Conservation (phyloP, 2,888 invertebrate genomes). For the Galerucella pusilla region DNA sequence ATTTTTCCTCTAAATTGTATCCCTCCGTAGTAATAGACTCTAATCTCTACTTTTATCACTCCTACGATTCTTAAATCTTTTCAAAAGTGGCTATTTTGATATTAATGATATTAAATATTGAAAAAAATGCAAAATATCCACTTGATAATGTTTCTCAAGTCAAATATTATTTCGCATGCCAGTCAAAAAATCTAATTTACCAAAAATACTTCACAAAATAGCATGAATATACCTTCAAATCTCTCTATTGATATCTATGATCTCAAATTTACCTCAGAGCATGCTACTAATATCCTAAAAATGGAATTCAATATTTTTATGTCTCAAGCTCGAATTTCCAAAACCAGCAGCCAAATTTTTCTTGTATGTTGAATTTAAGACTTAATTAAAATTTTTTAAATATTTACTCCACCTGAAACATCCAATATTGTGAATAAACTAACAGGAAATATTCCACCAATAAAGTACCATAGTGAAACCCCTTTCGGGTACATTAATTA, state of each 20-base stretch:
- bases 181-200: not conserved
- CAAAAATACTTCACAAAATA: not conserved
- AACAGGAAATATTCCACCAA: no score
- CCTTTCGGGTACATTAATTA: no score
- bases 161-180: not conserved
- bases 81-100: not conserved
- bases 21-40: not conserved
- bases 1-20: not conserved
- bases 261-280: not conserved
- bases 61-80: not conserved
- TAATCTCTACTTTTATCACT: not conserved
- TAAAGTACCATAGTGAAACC: no score
- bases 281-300: not conserved
- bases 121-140: not conserved
- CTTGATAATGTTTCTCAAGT: not conserved
- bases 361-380: no score
- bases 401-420: no score
- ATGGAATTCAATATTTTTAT: not conserved
- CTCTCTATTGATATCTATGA: not conserved
- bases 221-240: not conserved
- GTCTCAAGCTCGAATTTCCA: no score
- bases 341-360: no score
- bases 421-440: no score
- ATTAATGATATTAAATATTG: not conserved
- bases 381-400: no score